Conservation (phyloP, 2,797 vertebrate genomes). For the Rhyacichthys aspro region DNA sequence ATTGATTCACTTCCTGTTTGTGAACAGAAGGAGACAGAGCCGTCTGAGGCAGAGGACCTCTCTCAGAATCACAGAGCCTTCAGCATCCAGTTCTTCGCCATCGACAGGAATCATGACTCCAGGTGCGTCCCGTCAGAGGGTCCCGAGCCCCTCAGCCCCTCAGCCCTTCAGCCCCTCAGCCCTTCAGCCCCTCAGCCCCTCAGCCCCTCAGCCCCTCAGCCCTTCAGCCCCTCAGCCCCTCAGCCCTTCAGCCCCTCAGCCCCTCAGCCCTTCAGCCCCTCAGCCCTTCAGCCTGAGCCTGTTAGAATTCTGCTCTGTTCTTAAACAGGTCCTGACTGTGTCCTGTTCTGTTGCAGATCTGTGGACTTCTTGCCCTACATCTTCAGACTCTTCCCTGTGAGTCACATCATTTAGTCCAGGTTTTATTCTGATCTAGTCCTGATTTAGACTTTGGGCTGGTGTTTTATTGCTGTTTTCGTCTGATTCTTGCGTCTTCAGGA, state of each 20-base stretch:
- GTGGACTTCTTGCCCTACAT: conserved; percentile 87
- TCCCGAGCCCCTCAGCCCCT: too few species aligned
- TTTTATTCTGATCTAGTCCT: too few species aligned
- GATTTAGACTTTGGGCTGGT: too few species aligned
- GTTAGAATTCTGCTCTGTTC: conserved; percentile 76
- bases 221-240: conserved; percentile 48
- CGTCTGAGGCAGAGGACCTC: conserved; percentile 8
- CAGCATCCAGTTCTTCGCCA: conserved; percentile 84
- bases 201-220: not conserved
- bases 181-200: conserved; percentile 48
- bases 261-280: conserved; percentile 11
- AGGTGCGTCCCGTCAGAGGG: conserved; percentile 76
- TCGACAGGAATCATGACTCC: conserved; percentile 84
- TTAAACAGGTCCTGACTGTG: conserved; percentile 19
- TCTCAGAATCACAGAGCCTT: conserved; percentile 72
- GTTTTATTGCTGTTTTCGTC: too few species aligned
- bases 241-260: conserved; percentile 13
- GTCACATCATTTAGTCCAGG: too few species aligned
- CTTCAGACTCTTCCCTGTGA: conserved; percentile 88
- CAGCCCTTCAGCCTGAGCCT: conserved; percentile 58
- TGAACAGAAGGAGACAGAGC: conserved; percentile 21
- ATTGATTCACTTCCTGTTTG: too few species aligned
- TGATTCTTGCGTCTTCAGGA: conserved; percentile 70
- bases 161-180: not conserved
- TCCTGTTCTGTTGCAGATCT: conserved; percentile 79